Evolutionary conservation across 2,113 vertebrate genomes (phyloP), one percentile per base, ranked within the genome.

Genomic region (Arvicanthis niloticus): DNA sequence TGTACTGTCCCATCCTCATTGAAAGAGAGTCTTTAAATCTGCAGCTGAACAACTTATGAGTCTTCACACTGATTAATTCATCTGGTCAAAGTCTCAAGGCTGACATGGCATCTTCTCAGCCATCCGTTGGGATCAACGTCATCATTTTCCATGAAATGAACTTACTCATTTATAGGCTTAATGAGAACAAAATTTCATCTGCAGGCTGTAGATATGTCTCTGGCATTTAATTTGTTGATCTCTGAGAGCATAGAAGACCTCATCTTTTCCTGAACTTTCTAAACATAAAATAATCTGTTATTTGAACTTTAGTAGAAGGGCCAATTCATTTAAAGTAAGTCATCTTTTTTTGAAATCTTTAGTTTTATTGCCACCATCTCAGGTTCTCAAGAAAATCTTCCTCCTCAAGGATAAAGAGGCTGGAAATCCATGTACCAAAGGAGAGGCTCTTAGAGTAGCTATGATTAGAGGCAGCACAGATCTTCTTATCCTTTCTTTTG

Each of bases 11-110:
- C 90, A 56, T 97, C 84, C 97, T 93, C 94, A 91, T 89, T 98
- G 98, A 97, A 97, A 98, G 88, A 90, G 97, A 99, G 98, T 99
- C 98, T 95, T 98, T 99, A 99, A 99, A 98, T 98, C 98, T 98
- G 94, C 95, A 96, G 8, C 31, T 98, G 98, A 98, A 98, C 97
- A 98, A 96, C 98, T 98, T 96, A 93, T 97, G 97, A 93, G 98
- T 98, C 96, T 97, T 97, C 95, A 94, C 95, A 97, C 97, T 98
- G 93, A 98, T 99, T 98, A 98, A 98, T 98, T 98, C 97, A 96
- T 98, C 97, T 97, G 97, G 97, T 98, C 96, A 96, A 73, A 97
- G 97, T 97, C 80, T 96, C 96, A 93, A 96, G 98, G 98, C 98
- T 99, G 98, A 98, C 98, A 98, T 97, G 98, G 98, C 98, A 98